These are phyloP conservation scores for Agriopis leucophaearia DNA, from an alignment of 2,888 invertebrate genomes.

Conservation along the genomic window DNA sequence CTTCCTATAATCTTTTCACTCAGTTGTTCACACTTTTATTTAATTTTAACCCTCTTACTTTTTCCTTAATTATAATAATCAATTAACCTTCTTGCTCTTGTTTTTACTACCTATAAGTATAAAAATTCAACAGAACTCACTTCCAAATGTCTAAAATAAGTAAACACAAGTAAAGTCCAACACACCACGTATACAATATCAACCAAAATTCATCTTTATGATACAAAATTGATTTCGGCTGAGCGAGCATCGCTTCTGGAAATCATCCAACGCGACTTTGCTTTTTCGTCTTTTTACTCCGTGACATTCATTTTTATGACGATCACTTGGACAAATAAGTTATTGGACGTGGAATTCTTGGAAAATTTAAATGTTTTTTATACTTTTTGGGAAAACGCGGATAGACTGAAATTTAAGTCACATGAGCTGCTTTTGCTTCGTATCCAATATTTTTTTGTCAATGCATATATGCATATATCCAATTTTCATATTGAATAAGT, in stretches of 20 bases:
- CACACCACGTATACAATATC: conserved; percentile 50
- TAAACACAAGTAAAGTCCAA: conserved; percentile 17
- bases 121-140: neutral
- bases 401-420: neutral
- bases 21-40: too few relatives aligned
- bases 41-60: too few relatives aligned
- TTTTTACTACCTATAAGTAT: neutral
- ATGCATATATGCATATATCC: too few relatives aligned
- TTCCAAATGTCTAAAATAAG: neutral
- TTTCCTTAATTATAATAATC: too few relatives aligned
- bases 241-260: conserved; percentile 60
- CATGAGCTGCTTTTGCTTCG: neutral
- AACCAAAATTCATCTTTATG: conserved; percentile 37
- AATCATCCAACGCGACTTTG: conserved; percentile 51
- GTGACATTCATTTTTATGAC: conserved; percentile 49
- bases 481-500: too few relatives aligned
- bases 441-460: too few relatives aligned
- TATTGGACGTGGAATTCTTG: conserved; percentile 4
- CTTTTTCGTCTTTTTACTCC: conserved; percentile 49
- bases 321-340: neutral
- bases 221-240: conserved; percentile 64
- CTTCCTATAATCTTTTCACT: too few relatives aligned
- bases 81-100: too few relatives aligned
- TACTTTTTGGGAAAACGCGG: neutral
- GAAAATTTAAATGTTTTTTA: neutral